These are phyloP conservation scores for Dryobotodes eremita DNA, from an alignment of 2,888 invertebrate species.

Conservation along the genomic window DNA sequence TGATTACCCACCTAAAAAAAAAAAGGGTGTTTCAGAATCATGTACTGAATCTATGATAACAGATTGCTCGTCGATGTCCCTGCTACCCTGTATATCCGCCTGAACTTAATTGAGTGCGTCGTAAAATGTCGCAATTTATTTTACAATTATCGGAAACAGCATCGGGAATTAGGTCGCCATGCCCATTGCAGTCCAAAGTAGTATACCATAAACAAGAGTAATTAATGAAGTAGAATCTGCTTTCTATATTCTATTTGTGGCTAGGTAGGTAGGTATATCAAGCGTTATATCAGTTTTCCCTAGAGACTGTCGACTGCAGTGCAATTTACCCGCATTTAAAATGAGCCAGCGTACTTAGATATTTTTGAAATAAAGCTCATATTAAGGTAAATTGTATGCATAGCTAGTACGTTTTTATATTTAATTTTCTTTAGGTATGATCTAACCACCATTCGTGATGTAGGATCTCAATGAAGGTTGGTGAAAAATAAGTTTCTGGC, in stretches of 20 bases:
- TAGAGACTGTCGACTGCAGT: conserved; percentile 44
- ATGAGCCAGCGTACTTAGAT: conserved; percentile 44
- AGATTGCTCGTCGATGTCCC: no score
- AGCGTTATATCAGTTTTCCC: conserved; percentile 40
- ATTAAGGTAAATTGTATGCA: conserved; percentile 32
- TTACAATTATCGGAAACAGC: conserved; percentile 16
- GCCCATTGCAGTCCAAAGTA: conserved; percentile 7
- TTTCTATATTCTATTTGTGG: conserved; percentile 20
- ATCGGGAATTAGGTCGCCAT: not conserved
- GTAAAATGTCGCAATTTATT: conserved; percentile 17
- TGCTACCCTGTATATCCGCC: no score
- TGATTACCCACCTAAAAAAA: no score
- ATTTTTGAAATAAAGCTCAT: conserved; percentile 45
- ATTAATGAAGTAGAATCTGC: conserved; percentile 13
- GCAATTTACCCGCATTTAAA: conserved; percentile 57
- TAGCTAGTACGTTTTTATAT: conserved; percentile 1
- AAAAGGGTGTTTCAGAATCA: no score
- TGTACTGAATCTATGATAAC: no score
- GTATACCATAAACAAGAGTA: conserved; percentile 13
- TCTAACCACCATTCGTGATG: not conserved
- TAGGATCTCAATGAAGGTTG: not conserved
- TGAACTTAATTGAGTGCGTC: not conserved
- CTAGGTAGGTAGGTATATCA: not conserved
- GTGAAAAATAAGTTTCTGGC: not conserved
- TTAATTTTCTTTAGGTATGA: not conserved